phyloP scores from a whole-genome alignment of 2,797 vertebrate genomes.

The Manis crassicaudata region DNA sequence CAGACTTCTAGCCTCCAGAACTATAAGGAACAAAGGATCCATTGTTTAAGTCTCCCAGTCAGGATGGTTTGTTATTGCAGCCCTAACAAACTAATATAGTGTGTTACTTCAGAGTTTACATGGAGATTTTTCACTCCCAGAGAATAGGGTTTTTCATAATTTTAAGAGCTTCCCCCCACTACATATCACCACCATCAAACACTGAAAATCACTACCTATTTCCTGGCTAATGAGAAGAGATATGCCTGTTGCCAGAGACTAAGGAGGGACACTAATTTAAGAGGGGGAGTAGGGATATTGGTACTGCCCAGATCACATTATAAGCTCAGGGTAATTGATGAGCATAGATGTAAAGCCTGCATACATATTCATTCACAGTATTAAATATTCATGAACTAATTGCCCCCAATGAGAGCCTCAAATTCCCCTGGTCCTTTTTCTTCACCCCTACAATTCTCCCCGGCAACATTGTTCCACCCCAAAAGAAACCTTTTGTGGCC shows the following conservation, averaged over 20 bases:
- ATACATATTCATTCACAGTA: not conserved
- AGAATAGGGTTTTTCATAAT: not conserved
- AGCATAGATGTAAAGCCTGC: not conserved
- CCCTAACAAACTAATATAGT: not conserved
- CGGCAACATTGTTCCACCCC: not conserved
- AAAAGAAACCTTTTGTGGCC: not conserved
- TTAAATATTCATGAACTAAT: not conserved
- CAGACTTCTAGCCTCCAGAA: not conserved
- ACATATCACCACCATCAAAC: not conserved
- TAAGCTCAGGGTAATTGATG: not conserved
- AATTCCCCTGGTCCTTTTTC: not conserved
- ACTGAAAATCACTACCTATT: not conserved
- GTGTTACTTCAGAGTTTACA: not conserved
- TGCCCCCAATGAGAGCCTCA: not conserved
- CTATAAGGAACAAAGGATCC: not conserved
- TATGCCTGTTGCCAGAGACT: not conserved
- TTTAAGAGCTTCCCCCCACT: not conserved
- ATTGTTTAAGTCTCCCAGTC: rapidly evolving
- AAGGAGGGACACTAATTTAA: not conserved
- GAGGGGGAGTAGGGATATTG: not conserved
- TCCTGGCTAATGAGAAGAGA: not conserved
- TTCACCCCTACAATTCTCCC: not conserved
- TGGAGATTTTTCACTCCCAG: not conserved
- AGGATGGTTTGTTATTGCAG: too few species aligned
- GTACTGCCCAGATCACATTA: not conserved